phyloP scores from a whole-genome alignment of 2,888 invertebrate genomes.

The Bruchidius siliquastri region DNA sequence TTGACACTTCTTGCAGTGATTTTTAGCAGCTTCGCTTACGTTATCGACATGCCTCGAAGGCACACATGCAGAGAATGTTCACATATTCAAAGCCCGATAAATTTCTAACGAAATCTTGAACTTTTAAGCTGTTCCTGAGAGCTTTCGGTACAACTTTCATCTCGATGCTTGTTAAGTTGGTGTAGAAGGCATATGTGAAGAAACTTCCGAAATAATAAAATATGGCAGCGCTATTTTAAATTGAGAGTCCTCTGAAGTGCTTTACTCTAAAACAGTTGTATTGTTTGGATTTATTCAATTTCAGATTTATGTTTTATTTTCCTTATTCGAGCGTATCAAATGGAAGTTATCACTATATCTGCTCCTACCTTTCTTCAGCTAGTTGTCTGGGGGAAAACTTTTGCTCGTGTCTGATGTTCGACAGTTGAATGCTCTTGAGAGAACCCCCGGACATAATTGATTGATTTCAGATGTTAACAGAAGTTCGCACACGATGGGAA shows the following conservation, averaged over 20 bases:
- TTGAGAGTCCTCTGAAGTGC: background rate
- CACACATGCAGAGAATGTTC: conserved; percentile 5
- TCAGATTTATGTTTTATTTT: background rate
- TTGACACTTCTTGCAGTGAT: background rate
- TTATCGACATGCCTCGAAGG: background rate
- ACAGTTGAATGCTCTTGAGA: too few species aligned
- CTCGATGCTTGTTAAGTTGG: conserved; percentile 8
- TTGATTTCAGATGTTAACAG: too few species aligned
- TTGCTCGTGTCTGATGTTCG: too few species aligned
- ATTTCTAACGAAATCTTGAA: conserved; percentile 6
- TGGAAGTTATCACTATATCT: background rate
- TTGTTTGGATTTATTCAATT: background rate
- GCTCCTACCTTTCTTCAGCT: background rate
- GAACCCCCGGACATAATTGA: too few species aligned
- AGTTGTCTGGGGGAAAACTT: too few species aligned
- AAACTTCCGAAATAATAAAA: background rate
- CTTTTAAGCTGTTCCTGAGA: conserved; percentile 1
- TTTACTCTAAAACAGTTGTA: background rate
- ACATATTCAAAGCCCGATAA: conserved; percentile 2
- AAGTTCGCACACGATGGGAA: too few species aligned
- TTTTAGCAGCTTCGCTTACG: background rate
- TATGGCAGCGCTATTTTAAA: background rate
- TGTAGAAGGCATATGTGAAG: background rate
- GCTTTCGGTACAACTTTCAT: conserved; percentile 9
- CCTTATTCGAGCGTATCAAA: background rate